Conservation (phyloP, 2,888 invertebrate genomes). For the Leptura quadrifasciata region DNA sequence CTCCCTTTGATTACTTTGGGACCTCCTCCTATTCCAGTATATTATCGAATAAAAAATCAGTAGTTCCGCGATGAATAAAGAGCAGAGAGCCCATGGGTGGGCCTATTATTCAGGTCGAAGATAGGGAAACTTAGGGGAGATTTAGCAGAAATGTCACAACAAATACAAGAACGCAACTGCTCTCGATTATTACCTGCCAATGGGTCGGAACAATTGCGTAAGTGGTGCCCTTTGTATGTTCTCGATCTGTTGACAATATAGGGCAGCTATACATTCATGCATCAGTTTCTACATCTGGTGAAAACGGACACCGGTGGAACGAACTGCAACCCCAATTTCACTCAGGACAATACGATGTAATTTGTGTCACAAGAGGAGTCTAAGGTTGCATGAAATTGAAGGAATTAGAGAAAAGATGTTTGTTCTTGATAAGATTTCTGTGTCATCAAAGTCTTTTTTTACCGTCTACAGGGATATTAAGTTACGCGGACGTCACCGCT, state of each 20-base stretch:
- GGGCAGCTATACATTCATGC: conserved; percentile 59
- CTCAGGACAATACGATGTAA: conserved; percentile 63
- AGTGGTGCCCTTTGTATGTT: conserved; percentile 66
- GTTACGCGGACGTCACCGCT: conserved; percentile 30
- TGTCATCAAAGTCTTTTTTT: conserved; percentile 42
- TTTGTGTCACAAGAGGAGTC: conserved; percentile 64
- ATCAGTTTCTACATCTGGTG: conserved; percentile 69
- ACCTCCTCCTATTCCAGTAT: conserved; percentile 26
- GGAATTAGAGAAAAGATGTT: conserved; percentile 65
- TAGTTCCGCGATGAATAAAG: conserved; percentile 8
- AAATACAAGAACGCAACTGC: conserved; percentile 65
- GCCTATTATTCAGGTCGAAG: conserved; percentile 8
- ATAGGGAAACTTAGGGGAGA: conserved; percentile 40
- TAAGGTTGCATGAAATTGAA: conserved; percentile 65
- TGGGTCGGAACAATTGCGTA: conserved; percentile 66
- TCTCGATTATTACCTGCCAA: conserved; percentile 71
- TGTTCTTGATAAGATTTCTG: conserved; percentile 63
- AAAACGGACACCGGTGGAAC: conserved; percentile 65
- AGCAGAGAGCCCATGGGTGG: conserved; percentile 39
- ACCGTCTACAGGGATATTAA: conserved; percentile 20
- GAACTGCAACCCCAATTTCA: conserved; percentile 54
- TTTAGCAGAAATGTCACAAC: conserved; percentile 69
- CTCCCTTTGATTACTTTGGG: conserved; percentile 3
- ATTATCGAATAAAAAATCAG: conserved; percentile 43
- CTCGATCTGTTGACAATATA: conserved; percentile 65